These are phyloP conservation scores for Xenentodon cancila DNA, from an alignment of 2,797 vertebrate genomes.

Conservation along the genomic window DNA sequence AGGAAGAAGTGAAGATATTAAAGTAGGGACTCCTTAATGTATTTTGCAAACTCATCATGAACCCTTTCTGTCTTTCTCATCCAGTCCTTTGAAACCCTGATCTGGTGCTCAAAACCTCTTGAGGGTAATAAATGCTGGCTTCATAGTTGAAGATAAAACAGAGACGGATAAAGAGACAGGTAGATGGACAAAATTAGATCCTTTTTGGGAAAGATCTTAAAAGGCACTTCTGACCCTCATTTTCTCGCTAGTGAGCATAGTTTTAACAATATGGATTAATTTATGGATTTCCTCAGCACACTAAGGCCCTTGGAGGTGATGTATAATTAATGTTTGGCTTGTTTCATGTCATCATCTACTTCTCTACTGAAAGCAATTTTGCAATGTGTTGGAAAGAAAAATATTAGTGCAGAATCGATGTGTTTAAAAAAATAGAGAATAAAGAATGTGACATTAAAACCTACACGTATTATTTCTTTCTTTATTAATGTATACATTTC, in stretches of 20 bases:
- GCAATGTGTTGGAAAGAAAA: no score
- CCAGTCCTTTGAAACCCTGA: slow-evolving; percentile 43
- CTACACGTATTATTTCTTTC: no score
- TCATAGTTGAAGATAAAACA: slow-evolving; percentile 13
- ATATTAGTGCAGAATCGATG: no score
- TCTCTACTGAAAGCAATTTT: no score
- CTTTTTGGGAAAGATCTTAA: no score
- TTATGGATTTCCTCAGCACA: neutral
- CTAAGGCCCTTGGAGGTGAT: no score
- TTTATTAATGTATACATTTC: no score
- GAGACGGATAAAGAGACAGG: slow-evolving; percentile 6
- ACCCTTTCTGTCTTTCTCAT: slow-evolving; percentile 38
- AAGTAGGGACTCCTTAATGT: neutral
- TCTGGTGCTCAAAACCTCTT: slow-evolving; percentile 18
- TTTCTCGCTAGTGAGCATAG: slow-evolving; percentile 5
- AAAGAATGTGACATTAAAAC: no score
- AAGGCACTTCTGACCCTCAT: neutral
- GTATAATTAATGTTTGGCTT: no score
- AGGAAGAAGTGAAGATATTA: slow-evolving; percentile 15
- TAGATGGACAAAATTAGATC: neutral
- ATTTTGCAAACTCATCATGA: slow-evolving; percentile 35
- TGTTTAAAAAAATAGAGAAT: no score
- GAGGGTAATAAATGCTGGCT: slow-evolving; percentile 40
- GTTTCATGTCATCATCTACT: no score
- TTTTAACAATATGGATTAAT: slow-evolving; percentile 17